These are phyloP conservation scores for Lamellibrachia satsuma DNA, from an alignment of 2,888 invertebrate genomes.

Conservation along the genomic window DNA sequence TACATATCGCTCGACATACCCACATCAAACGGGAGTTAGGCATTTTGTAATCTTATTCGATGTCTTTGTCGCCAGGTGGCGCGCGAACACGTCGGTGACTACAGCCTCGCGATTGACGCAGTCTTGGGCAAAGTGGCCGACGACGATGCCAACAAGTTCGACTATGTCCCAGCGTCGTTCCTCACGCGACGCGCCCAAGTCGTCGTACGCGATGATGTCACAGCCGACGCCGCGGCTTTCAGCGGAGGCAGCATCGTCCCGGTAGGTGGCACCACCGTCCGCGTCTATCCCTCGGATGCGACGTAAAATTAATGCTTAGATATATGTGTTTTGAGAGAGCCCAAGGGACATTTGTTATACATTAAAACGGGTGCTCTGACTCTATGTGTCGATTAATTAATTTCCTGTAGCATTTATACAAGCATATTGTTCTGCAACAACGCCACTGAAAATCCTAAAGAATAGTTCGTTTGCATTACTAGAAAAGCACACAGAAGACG, in stretches of 20 bases:
- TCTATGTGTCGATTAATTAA: too few species aligned
- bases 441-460: too few species aligned
- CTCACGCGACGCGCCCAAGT: neutral
- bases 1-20: neutral
- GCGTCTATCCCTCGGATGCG: too few species aligned
- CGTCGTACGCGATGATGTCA: neutral
- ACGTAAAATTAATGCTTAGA: too few species aligned
- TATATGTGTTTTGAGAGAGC: too few species aligned
- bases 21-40: neutral
- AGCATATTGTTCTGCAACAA: too few species aligned
- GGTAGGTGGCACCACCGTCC: neutral
- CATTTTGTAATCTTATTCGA: neutral
- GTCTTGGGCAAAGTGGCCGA: conserved; percentile 31
- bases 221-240: neutral
- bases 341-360: too few species aligned
- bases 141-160: conserved; percentile 20
- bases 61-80: neutral
- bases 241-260: neutral
- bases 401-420: too few species aligned
- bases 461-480: too few species aligned
- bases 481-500: too few species aligned
- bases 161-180: conserved; percentile 21
- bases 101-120: conserved; percentile 32
- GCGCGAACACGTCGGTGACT: neutral
- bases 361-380: too few species aligned